Percentiles rank a stretch among this genome's conserved stretches.
Conservation (phyloP, 2,113 vertebrate species). For the Actenoides hombroni region DNA sequence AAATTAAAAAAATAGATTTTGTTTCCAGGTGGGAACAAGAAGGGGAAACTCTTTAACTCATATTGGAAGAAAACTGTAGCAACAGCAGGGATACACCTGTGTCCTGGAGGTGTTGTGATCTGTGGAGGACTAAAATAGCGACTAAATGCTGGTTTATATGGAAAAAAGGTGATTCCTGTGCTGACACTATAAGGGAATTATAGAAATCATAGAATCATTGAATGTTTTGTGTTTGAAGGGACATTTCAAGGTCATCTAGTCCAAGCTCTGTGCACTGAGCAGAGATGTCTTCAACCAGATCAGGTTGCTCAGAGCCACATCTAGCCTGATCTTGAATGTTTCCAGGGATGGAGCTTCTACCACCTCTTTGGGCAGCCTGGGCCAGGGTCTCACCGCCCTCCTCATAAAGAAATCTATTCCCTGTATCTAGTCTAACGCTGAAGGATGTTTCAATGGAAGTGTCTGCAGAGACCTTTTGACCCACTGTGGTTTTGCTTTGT, state of each 20-base stretch:
- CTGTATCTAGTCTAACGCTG: neutral
- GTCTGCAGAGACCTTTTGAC: rapidly evolving
- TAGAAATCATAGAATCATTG: neutral
- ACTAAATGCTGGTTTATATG: neutral
- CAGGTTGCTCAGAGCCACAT: neutral
- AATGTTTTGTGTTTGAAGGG: neutral
- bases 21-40: neutral
- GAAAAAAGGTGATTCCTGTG: neutral
- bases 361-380: neutral
- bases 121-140: rapidly evolving
- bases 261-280: neutral
- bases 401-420: no score
- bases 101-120: neutral
- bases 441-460: neutral
- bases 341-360: neutral
- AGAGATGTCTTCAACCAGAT: neutral
- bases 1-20: neutral
- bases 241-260: neutral
- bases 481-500: neutral
- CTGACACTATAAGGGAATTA: neutral
- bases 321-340: neutral
- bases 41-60: neutral
- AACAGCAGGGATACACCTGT: neutral
- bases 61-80: no score
- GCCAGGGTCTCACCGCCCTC: neutral